Base-by-base conservation (phyloP, 2,888 invertebrate species). In the Thereva nobilitata region DNA sequence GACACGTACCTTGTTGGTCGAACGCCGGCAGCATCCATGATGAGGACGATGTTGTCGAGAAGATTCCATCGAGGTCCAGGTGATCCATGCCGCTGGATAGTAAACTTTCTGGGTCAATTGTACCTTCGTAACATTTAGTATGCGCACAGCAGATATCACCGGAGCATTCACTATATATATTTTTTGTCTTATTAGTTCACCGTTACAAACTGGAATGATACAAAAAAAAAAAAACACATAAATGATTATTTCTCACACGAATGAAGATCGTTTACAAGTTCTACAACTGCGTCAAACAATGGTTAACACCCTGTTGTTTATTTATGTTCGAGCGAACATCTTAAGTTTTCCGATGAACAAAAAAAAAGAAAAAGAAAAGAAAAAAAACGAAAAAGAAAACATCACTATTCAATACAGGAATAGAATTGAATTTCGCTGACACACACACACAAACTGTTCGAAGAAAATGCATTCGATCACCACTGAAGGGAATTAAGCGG, bases 1-100 rank as follows among this genome's bases (percentile, higher is more conserved):
- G n/a, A 44, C 1, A 73, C 76, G 74, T 66, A 80, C 80, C 80
- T 78, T 80, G 80, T 68, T 79, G 79, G 67, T 79, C 79, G 68
- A 80, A 79, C 66, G 73, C 72, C 49, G 77, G 75, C 66, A 78
- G 52, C 71, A 76, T 76, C 79, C 79, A 80, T 65, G 72, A 74
- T 53, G 76, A 72, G 45, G 61, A 34, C 49, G 76, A 73, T 2
- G 66, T 50, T 53, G 38, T 12, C 10, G 67, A 61, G 44, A 69
- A 56, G 69, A 77, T 76, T 59, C 77, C 79, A 42, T 78, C 79
- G 67, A 80, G 73, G 72, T 80, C 80, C 73, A 80, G 73, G 68
- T 79, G 79, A 69, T 80, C 79, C 79, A 80, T 80, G 63, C 70
- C 72, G 5, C 40, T 50, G 5, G 44, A 37, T 45, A 37, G 12